Conservation (phyloP, 1,140 invertebrate species). For the Bombus waltoni region DNA sequence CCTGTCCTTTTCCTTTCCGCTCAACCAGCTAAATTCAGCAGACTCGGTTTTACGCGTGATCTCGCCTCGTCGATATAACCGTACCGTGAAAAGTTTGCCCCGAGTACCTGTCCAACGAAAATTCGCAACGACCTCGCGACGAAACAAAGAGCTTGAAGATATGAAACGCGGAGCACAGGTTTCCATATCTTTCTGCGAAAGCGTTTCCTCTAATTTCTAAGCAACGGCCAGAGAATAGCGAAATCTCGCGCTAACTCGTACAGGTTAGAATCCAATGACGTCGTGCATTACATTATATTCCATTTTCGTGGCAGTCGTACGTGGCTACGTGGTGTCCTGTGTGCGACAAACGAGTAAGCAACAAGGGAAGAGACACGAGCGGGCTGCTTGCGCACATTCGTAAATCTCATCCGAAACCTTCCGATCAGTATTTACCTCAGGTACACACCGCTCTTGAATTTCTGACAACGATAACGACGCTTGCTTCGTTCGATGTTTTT, state of each 20-base stretch:
- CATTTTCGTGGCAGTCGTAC: constrained; percentile 23
- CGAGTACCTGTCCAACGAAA: background rate
- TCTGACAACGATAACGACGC: no score
- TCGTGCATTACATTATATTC: background rate
- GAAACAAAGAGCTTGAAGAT: background rate
- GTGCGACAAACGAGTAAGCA: constrained; percentile 62
- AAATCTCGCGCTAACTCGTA: background rate
- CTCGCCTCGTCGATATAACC: background rate
- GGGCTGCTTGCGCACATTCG: constrained; percentile 51
- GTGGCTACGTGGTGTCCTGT: constrained; percentile 60
- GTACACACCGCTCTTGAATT: constrained; percentile 1
- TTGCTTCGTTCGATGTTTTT: background rate
- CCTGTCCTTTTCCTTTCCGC: background rate
- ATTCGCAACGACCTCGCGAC: background rate
- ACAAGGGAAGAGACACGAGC: constrained; percentile 50
- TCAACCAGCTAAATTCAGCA: background rate
- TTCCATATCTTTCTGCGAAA: background rate
- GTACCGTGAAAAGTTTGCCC: background rate
- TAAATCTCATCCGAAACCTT: constrained; percentile 45
- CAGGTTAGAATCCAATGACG: constrained; percentile 16
- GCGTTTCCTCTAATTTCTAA: background rate
- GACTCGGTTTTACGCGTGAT: no score
- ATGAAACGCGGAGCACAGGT: constrained; percentile 36
- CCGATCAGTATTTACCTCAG: constrained; percentile 17
- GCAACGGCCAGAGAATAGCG: background rate